Percentiles rank a stretch among this genome's conserved stretches.
phyloP scores from a whole-genome alignment of 2,797 vertebrate genomes.

The Cottoperca gobio region DNA sequence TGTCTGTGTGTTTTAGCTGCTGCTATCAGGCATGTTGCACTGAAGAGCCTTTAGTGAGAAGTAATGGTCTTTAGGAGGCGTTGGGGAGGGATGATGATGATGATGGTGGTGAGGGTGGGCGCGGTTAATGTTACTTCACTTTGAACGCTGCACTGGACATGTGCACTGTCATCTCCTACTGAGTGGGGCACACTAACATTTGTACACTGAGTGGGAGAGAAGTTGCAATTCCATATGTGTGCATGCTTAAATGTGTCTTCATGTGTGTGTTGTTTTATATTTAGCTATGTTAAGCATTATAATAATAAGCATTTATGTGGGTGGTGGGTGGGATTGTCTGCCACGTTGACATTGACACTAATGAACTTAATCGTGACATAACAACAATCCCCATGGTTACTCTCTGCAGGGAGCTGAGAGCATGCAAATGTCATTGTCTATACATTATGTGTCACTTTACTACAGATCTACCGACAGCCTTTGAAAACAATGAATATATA shows the following conservation, averaged over 20 bases:
- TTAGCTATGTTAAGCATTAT: constrained; percentile 67
- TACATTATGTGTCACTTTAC: constrained; percentile 38
- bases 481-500: background rate
- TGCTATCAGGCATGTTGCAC: constrained; percentile 58
- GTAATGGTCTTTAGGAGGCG: constrained; percentile 32
- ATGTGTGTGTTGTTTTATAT: constrained; percentile 63
- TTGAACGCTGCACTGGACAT: constrained; percentile 24
- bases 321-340: constrained; percentile 59
- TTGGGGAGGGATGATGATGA: background rate
- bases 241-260: background rate
- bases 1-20: constrained; percentile 54
- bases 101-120: constrained; percentile 13
- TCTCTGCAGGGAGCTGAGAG: constrained; percentile 33
- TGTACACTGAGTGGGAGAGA: constrained; percentile 51
- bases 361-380: constrained; percentile 72
- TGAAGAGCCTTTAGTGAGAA: constrained; percentile 46
- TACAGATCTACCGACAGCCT: constrained; percentile 20
- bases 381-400: constrained; percentile 67
- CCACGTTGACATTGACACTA: constrained; percentile 57
- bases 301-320: constrained; percentile 60
- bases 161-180: constrained; percentile 48
- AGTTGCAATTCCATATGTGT: constrained; percentile 3
- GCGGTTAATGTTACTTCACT: constrained; percentile 40
- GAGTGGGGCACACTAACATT: constrained; percentile 50
- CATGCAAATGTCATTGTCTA: constrained; percentile 29